Evolutionary conservation across 2,888 invertebrate species (phyloP).

Genomic region (Andrena chrysosceles): DNA sequence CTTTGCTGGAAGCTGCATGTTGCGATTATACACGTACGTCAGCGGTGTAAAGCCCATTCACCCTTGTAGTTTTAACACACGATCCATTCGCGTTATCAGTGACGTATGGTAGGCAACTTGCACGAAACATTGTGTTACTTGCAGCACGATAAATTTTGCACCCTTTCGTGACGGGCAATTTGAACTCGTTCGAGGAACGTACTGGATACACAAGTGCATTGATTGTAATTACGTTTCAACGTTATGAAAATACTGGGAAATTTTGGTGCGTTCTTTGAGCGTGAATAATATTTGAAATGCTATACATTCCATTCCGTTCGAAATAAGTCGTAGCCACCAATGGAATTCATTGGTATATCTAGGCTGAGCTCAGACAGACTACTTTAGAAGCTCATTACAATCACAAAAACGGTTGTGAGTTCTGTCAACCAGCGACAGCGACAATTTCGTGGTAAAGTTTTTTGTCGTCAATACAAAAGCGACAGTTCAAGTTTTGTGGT

Average conservation of each 20-base stretch:
- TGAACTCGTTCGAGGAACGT: slow-evolving; percentile 28
- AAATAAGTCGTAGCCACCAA: too few species aligned
- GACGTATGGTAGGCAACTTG: slow-evolving; percentile 36
- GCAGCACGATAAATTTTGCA: slow-evolving; percentile 49
- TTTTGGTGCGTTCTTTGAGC: too few species aligned
- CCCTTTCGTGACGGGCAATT: slow-evolving; percentile 40
- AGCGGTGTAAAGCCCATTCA: slow-evolving; percentile 33
- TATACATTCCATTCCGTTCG: too few species aligned
- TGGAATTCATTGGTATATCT: too few species aligned
- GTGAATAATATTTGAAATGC: too few species aligned
- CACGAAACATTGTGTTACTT: slow-evolving; percentile 56
- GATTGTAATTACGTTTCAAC: not conserved
- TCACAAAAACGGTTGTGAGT: too few species aligned
- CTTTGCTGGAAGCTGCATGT: slow-evolving; percentile 21
- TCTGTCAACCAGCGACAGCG: too few species aligned
- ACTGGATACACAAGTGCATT: not conserved
- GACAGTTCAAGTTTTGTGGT: too few species aligned
- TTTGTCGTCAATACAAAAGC: too few species aligned
- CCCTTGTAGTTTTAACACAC: slow-evolving; percentile 31
- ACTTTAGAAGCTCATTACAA: too few species aligned
- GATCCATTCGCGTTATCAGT: slow-evolving; percentile 48
- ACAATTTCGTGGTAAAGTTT: too few species aligned
- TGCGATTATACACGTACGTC: slow-evolving; percentile 20
- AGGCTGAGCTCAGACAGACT: too few species aligned
- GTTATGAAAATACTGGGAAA: not conserved